Percentiles rank a stretch among this genome's conserved stretches.
phyloP scores from a whole-genome alignment of 2,113 vertebrate genomes.

The Chloebia gouldiae region DNA sequence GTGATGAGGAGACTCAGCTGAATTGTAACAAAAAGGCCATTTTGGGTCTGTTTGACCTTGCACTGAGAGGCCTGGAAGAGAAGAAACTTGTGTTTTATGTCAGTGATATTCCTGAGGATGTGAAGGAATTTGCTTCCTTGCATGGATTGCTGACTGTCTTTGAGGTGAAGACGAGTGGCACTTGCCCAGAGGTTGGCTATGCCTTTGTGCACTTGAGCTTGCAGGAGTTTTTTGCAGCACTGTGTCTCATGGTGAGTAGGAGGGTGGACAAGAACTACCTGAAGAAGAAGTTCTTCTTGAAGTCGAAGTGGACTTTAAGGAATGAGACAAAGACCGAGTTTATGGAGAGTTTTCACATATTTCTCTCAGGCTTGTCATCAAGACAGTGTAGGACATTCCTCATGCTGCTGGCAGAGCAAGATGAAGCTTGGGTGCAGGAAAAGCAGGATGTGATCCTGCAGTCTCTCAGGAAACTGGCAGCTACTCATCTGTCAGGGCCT shows the following conservation, averaged over 20 bases:
- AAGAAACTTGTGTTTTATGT: slow-evolving; percentile 79
- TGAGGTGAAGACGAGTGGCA: slow-evolving; percentile 64
- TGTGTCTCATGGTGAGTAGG: slow-evolving; percentile 82
- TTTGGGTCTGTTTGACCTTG: slow-evolving; percentile 76
- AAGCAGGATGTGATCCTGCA: slow-evolving; percentile 75
- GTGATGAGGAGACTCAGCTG: not conserved
- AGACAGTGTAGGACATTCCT: slow-evolving; percentile 71
- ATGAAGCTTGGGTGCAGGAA: slow-evolving; percentile 62
- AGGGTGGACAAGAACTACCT: slow-evolving; percentile 67
- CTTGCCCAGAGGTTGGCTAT: slow-evolving; percentile 65
- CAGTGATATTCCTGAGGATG: slow-evolving; percentile 58
- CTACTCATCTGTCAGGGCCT: slow-evolving; percentile 81
- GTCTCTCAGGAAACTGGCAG: slow-evolving; percentile 70
- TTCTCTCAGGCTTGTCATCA: slow-evolving; percentile 84
- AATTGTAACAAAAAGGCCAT: slow-evolving; percentile 56
- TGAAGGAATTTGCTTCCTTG: slow-evolving; percentile 74
- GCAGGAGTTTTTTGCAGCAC: slow-evolving; percentile 88
- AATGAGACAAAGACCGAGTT: slow-evolving; percentile 76
- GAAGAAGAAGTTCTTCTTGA: slow-evolving; percentile 78
- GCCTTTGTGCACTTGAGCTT: slow-evolving; percentile 86
- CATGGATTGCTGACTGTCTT: slow-evolving; percentile 76
- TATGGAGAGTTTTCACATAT: slow-evolving; percentile 81
- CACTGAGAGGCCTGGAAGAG: slow-evolving; percentile 77
- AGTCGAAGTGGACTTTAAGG: slow-evolving; percentile 82
- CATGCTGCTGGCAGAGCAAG: slow-evolving; percentile 50